Evolutionary conservation across 2,797 vertebrate species (phyloP).

Genomic region (Pitangus sulphuratus): DNA sequence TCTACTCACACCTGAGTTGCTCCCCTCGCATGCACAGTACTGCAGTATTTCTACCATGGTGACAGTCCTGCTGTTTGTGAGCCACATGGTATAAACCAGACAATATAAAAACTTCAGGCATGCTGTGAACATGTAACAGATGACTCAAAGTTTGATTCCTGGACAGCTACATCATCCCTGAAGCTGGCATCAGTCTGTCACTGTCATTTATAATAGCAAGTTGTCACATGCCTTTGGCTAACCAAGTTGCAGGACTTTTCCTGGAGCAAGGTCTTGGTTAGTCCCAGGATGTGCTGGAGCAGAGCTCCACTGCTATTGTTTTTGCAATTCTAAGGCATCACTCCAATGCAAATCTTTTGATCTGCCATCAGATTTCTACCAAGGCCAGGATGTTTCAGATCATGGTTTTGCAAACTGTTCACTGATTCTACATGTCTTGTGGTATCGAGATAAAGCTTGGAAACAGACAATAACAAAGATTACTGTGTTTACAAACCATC

Average conservation of each 20-base stretch:
- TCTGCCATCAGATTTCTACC: background rate
- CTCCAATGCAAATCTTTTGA: background rate
- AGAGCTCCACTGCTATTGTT: background rate
- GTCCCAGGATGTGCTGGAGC: background rate
- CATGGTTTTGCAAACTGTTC: background rate
- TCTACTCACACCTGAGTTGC: background rate
- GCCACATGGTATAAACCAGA: background rate
- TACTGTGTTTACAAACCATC: background rate
- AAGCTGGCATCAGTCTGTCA: background rate
- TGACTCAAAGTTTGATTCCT: background rate
- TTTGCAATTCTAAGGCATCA: background rate
- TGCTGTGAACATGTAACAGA: rapidly evolving
- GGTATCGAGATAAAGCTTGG: background rate
- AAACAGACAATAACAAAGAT: background rate
- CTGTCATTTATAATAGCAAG: background rate
- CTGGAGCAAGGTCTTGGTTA: background rate
- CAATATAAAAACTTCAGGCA: background rate
- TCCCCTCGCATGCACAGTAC: rapidly evolving
- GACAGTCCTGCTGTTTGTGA: background rate
- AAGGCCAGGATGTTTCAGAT: background rate
- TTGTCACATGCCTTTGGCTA: background rate
- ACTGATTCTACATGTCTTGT: background rate
- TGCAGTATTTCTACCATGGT: background rate
- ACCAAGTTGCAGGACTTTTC: background rate
- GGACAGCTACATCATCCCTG: background rate